These are phyloP conservation scores for Aurelia sp. DNA, from an alignment of 30 jellyfish, hydroid and myxozoan species.

Conservation along the genomic window DNA sequence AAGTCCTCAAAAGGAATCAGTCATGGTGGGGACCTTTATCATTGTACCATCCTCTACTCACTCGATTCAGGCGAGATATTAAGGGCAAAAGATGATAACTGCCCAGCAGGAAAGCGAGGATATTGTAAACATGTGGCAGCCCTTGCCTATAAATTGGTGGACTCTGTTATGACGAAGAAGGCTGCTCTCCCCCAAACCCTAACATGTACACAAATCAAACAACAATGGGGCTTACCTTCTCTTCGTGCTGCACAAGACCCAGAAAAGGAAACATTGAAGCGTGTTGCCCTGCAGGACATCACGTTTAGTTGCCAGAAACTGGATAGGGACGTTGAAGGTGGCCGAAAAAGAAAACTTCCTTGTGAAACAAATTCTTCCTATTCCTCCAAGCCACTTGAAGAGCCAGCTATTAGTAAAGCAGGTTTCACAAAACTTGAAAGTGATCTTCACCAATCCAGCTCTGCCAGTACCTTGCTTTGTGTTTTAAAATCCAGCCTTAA, in stretches of 20 bases:
- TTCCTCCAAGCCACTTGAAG: neutral
- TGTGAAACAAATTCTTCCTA: neutral
- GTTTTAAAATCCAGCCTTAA: neutral
- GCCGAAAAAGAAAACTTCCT: neutral
- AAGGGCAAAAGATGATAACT: constrained; percentile 20
- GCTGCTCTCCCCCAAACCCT: neutral
- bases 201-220: neutral
- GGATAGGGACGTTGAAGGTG: neutral
- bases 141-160: constrained; percentile 16
- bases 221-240: constrained; percentile 42
- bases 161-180: neutral
- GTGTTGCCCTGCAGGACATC: constrained; percentile 12
- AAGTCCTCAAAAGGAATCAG: constrained; percentile 8
- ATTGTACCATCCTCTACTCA: constrained; percentile 1
- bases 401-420: neutral
- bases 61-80: neutral
- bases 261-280: constrained; percentile 2
- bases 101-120: constrained; percentile 22
- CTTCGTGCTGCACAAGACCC: constrained; percentile 35
- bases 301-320: neutral
- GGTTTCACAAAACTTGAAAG: too few species aligned
- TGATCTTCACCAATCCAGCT: constrained; percentile 4
- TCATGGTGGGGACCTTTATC: constrained; percentile 24
- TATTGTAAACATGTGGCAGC: constrained; percentile 27
- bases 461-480: neutral